Conservation (phyloP, 64 coral and sea anemone genomes). For the Pocillopora damicornis region DNA sequence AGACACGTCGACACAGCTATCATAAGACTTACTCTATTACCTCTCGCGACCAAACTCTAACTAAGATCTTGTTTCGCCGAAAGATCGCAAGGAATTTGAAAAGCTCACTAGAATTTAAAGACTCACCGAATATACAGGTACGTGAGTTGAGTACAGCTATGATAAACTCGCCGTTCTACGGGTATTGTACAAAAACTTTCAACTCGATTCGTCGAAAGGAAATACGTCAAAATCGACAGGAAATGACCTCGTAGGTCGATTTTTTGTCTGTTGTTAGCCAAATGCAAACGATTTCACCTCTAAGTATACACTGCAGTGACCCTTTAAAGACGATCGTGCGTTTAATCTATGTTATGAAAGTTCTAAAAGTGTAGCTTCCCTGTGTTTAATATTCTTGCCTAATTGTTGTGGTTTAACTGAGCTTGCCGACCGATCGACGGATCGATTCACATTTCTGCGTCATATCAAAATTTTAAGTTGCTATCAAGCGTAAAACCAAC, state of each 20-base stretch:
- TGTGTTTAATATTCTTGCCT: not conserved
- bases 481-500: not conserved
- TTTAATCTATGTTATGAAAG: not conserved
- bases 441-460: not conserved
- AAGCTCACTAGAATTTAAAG: not conserved
- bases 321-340: not conserved
- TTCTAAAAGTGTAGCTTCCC: not conserved
- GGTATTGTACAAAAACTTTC: not conserved
- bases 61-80: not conserved
- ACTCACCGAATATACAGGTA: not conserved
- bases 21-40: too few relatives aligned
- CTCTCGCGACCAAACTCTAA: not conserved
- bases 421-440: not conserved
- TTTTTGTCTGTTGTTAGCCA: not conserved
- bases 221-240: constrained; percentile 22
- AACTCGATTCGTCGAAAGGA: constrained; percentile 4
- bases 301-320: not conserved
- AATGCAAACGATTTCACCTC: constrained; percentile 14
- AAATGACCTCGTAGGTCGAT: constrained; percentile 9
- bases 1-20: not conserved
- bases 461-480: not conserved
- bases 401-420: constrained; percentile 15
- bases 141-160: not conserved
- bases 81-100: not conserved
- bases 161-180: not conserved